phyloP scores from a whole-genome alignment of 2,888 invertebrate genomes.

The Uloborus plumipes region DNA sequence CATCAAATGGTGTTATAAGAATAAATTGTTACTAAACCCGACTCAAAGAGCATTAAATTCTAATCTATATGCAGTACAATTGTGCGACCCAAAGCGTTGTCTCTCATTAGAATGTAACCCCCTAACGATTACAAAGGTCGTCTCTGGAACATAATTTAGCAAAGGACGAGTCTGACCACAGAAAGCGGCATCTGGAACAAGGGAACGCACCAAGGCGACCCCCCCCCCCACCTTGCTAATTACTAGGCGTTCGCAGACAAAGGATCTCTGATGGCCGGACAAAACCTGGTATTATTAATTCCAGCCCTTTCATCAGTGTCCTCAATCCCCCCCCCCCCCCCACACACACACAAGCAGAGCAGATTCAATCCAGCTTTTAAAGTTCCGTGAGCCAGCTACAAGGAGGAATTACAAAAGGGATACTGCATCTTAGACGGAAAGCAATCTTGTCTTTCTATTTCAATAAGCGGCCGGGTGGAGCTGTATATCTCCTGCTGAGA shows the following conservation, averaged over 20 bases:
- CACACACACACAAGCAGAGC: background rate
- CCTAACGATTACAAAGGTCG: too few species aligned
- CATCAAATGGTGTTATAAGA: too few species aligned
- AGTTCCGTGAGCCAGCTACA: slow-evolving; percentile 4
- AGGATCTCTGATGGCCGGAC: slow-evolving; percentile 20
- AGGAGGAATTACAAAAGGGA: slow-evolving; percentile 17
- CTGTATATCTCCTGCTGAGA: slow-evolving; percentile 26
- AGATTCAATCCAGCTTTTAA: slow-evolving; percentile 3
- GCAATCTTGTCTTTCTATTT: slow-evolving; percentile 47
- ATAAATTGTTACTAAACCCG: too few species aligned
- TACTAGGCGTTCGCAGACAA: slow-evolving; percentile 24
- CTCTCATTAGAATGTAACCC: too few species aligned
- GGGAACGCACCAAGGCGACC: slow-evolving; percentile 4
- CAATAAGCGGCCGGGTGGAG: slow-evolving; percentile 33
- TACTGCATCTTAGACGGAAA: slow-evolving; percentile 3
- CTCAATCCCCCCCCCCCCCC: background rate
- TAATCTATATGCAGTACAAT: too few species aligned
- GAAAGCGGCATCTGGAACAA: slow-evolving; percentile 4
- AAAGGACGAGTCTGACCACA: slow-evolving; percentile 2
- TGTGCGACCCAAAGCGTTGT: too few species aligned
- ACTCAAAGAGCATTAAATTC: too few species aligned
- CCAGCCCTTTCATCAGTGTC: slow-evolving; percentile 1
- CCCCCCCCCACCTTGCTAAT: slow-evolving; percentile 23
- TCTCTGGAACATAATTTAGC: slow-evolving; percentile 8
- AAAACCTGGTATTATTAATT: slow-evolving; percentile 46